Base-by-base conservation (phyloP, 2,888 invertebrate species). In the Cephus runcator region DNA sequence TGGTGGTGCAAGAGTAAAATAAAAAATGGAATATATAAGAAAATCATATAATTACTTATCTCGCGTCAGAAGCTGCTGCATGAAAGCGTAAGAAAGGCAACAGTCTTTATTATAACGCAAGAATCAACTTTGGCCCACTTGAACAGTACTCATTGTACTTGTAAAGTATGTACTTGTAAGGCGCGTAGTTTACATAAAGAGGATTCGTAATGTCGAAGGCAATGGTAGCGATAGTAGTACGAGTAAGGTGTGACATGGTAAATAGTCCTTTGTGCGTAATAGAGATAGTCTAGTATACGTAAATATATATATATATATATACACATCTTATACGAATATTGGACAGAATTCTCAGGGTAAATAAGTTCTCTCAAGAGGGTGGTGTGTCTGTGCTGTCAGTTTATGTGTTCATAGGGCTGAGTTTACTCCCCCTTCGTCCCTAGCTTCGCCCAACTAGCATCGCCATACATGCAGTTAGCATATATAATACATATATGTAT, bases 171-270 rank as follows among this genome's bases (percentile, higher is more conserved):
- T 76, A 78, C 79, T 82, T 80, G 77, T 76, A 76, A 79, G 80
- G 78, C 40, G 76, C 75, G 77, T 82, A 75, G 77, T 82, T 78
- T 82, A 76, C 82, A 82, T 82, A 80, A 75, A 77, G 78, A 80
- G 79, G 78, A 82, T 82, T 82, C 73, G 82, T 80, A 82, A 82
- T 82, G 76, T 79, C 74, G 73, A 34, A 33, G 34, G n/a, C 12
- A 68, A 11, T 12, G n/a, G 31, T 36, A 31, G 75, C 12, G 40
- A 56, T 30, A 56, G 23, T 23, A 56, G 23, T 23, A 15, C 23
- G 23, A 56, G 23, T 56, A 56, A 82, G 69, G 82, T 82, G 82
- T 80, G 76, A 76, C 76, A 69, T 78, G 23, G 80, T 80, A 80
- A 74, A 78, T 75, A 80, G 69, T 75, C 77, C 40, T 77, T 79